Evolutionary conservation across 2,888 invertebrate species (phyloP), one percentile per base, ranked within the genome.

Genomic region (Noctuana brunneofusca): DNA sequence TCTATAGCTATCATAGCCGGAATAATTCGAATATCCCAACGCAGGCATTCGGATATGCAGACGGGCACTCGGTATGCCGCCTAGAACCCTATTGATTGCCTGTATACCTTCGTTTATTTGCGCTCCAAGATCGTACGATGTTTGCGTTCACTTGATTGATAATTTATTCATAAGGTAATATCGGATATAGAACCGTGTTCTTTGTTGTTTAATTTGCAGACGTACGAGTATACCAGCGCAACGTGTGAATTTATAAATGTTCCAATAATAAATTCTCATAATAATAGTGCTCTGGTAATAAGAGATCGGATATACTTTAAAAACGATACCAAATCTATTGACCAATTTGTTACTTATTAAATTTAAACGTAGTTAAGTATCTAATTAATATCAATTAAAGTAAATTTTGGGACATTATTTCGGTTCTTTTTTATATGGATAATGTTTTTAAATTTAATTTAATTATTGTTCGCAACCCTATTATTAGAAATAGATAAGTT

Each of bases 41-140:
- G 83, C 80, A 83, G 84, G 81, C 81, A 87, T 86, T 84, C 79
- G 78, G 78, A 85, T 49, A 87, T 86, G 84, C 87, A 87, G 82
- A 84, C 83, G 76, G 76, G 72, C 79, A 75, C 78, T 80, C 75
- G 82, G 83, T 77, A 84, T 83, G 82, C 81, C 59, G 57, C 32
- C 60, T 62, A 65, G 64, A 71, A 68, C 69, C 65, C 69, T 75
- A 75, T 77, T 73, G 76, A 75, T 74, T 72, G 68, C 55, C 62
- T 49, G 54, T 60, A 62, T 62, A 62, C 49, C 54, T 49, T 55
- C 55, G 62, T 55, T 72, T 73, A 75, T 69, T 70, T 67, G 71
- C 71, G 75, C 71, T 73, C 71, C 75, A 75, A 71, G 74, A 74
- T 72, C 65, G 71, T 66, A 65, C 67, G 63, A 66, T 75, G 72